These are phyloP conservation scores for Rhipidura dahli DNA, from an alignment of 2,113 vertebrate genomes.

Conservation along the genomic window DNA sequence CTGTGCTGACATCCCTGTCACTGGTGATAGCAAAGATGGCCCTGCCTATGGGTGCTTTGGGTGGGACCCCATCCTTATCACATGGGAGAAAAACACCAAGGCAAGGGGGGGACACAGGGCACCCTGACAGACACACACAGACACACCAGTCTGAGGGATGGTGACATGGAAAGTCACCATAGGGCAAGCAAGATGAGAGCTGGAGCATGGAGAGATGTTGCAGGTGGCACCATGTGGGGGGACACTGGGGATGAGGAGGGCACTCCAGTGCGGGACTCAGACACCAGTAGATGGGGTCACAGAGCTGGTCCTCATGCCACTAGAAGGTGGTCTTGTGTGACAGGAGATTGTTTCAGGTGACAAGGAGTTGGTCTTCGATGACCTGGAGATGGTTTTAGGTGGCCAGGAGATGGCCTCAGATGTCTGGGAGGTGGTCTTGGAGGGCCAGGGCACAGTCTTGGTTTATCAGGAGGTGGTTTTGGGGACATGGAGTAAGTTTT, in stretches of 20 bases:
- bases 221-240: rapidly evolving
- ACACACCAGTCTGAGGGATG: background rate
- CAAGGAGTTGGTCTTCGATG: background rate
- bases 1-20: background rate
- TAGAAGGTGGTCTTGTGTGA: background rate
- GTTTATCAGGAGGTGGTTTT: background rate
- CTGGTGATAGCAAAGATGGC: background rate
- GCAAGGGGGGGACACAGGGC: background rate
- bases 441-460: background rate
- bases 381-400: background rate
- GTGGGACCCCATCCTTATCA: background rate
- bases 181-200: background rate
- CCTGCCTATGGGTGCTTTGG: background rate
- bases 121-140: too few relatives aligned
- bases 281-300: background rate
- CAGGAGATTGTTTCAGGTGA: background rate
- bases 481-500: background rate
- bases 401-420: background rate
- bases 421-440: background rate
- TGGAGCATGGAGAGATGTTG: background rate
- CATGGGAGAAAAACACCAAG: background rate
- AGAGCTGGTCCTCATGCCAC: background rate
- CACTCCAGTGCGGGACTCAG: background rate
- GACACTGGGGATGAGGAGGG: rapidly evolving
- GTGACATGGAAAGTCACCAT: background rate